Evolutionary conservation across 2,113 vertebrate species (phyloP).

Genomic region (Dolichotis patagonum): DNA sequence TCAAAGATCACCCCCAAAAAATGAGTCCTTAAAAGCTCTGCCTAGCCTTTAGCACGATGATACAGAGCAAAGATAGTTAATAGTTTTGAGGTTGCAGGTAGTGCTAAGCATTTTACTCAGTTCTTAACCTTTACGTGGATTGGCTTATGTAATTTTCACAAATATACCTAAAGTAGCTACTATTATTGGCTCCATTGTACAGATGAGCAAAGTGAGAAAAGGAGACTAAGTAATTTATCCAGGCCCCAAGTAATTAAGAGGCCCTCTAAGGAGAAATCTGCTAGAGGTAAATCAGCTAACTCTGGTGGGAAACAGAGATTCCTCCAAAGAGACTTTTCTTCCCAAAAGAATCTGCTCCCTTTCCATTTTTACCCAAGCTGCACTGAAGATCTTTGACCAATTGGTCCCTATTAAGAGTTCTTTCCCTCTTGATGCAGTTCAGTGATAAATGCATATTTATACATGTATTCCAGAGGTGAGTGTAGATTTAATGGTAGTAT

Average conservation of each 20-base stretch:
- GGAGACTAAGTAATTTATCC: background rate
- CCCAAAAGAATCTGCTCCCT: background rate
- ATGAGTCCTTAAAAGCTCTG: background rate
- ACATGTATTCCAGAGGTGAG: background rate
- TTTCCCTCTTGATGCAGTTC: background rate
- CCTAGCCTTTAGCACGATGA: background rate
- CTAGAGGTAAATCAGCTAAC: background rate
- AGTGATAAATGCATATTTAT: background rate
- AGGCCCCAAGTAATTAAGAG: background rate
- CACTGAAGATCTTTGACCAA: background rate
- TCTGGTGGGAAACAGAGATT: background rate
- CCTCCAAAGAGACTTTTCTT: background rate
- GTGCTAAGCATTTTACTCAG: background rate
- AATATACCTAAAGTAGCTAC: background rate
- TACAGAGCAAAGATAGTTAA: background rate
- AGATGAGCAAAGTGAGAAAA: background rate
- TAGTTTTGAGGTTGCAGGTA: background rate
- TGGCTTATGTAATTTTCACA: background rate
- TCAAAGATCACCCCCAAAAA: background rate
- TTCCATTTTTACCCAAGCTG: background rate
- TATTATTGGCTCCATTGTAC: background rate
- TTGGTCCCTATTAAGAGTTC: background rate
- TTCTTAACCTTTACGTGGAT: background rate
- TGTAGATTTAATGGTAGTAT: background rate
- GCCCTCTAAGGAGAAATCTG: background rate